phyloP scores from a whole-genome alignment of 1,140 invertebrate species.

The Penaeus vannamei region DNA sequence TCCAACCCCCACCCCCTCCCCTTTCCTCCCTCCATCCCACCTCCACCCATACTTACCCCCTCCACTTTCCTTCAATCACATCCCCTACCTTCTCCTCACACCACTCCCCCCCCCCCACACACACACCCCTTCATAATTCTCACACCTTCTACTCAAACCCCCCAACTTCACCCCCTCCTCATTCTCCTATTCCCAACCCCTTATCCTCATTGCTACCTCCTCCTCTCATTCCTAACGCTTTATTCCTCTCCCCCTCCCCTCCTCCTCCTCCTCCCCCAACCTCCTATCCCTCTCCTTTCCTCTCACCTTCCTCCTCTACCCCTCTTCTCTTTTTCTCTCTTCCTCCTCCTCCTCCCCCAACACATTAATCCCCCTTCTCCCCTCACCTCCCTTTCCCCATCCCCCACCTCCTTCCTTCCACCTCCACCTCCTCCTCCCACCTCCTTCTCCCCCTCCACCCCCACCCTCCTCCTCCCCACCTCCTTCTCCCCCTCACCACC shows the following conservation, averaged over 20 bases:
- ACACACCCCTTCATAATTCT: background rate
- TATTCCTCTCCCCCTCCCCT: background rate
- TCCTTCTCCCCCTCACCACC: too few species aligned
- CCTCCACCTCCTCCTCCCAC: too few species aligned
- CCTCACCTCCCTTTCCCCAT: too few species aligned
- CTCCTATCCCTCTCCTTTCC: background rate
- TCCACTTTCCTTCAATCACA: background rate
- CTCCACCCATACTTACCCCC: background rate
- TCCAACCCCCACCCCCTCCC: background rate
- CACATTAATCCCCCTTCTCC: too few species aligned
- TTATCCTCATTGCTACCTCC: background rate
- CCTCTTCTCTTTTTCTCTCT: too few species aligned
- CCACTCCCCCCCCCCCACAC: background rate
- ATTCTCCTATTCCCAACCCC: background rate
- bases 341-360: too few species aligned
- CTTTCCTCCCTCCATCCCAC: background rate
- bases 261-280: background rate
- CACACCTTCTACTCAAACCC: background rate
- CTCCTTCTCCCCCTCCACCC: too few species aligned
- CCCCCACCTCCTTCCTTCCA: too few species aligned
- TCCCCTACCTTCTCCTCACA: background rate
- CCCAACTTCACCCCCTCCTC: slow-evolving; percentile 9
- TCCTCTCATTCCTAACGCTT: background rate
- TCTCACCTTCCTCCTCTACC: background rate
- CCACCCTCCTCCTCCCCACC: too few species aligned